phyloP scores from a whole-genome alignment of 2,888 invertebrate species.

The Polydrusus cervinus region DNA sequence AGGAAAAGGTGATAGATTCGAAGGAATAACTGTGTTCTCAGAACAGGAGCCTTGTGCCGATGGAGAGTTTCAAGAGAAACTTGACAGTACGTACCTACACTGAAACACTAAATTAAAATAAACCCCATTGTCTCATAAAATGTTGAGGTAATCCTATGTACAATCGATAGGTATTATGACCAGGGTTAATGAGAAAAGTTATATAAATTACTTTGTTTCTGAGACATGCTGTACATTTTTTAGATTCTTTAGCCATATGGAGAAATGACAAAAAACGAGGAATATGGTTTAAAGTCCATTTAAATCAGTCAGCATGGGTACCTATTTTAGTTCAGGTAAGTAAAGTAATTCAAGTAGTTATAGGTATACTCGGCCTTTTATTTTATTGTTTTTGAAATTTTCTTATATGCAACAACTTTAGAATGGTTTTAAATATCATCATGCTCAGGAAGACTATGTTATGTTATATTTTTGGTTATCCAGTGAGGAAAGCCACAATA shows the following conservation, averaged over 20 bases:
- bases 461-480: constrained; percentile 90
- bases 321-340: constrained; percentile 82
- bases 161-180: background rate
- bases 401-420: constrained; percentile 64
- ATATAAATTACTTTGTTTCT: no score
- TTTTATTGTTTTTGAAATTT: background rate
- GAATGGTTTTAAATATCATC: constrained; percentile 91
- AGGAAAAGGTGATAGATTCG: constrained; percentile 78
- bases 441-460: constrained; percentile 85
- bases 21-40: constrained; percentile 84
- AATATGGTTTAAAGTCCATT: constrained; percentile 87
- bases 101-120: background rate
- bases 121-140: background rate
- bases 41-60: constrained; percentile 74
- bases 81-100: constrained; percentile 74
- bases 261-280: constrained; percentile 77
- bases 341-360: constrained; percentile 65
- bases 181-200: no score
- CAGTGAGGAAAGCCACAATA: constrained; percentile 74
- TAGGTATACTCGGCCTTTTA: background rate
- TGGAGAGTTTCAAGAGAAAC: constrained; percentile 72
- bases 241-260: constrained; percentile 85
- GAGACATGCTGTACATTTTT: constrained; percentile 59
- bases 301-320: constrained; percentile 82
- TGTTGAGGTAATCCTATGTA: background rate